These are phyloP conservation scores for Brachylomia viminalis DNA, from an alignment of 2,888 invertebrate species.

Conservation along the genomic window DNA sequence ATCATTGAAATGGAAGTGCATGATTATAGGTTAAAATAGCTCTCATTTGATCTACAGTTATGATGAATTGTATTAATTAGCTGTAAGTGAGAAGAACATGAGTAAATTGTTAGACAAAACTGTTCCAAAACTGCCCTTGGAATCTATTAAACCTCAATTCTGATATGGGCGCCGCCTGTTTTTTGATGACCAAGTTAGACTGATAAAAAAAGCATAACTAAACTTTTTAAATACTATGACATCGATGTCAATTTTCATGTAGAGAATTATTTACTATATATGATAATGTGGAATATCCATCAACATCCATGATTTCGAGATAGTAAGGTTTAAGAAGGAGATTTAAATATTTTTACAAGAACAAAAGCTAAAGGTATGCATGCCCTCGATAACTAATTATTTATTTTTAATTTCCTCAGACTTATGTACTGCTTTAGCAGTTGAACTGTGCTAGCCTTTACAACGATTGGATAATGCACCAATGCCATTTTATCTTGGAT, in stretches of 20 bases:
- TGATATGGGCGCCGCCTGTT: constrained; percentile 82
- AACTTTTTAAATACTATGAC: constrained; percentile 71
- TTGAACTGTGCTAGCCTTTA: constrained; percentile 54
- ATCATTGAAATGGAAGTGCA: constrained; percentile 87
- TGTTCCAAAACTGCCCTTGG: constrained; percentile 79
- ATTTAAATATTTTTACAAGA: constrained; percentile 63
- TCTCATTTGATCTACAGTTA: constrained; percentile 83
- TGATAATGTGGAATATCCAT: constrained; percentile 59
- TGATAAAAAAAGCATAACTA: constrained; percentile 79
- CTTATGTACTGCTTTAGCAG: constrained; percentile 54
- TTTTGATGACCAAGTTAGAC: constrained; percentile 83
- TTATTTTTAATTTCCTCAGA: constrained; percentile 56
- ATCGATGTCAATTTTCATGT: constrained; percentile 77
- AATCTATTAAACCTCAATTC: constrained; percentile 74
- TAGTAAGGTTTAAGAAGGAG: constrained; percentile 73
- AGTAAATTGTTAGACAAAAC: constrained; percentile 72
- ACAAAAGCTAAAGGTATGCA: constrained; percentile 51
- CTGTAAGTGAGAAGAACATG: constrained; percentile 78
- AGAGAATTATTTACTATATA: constrained; percentile 73
- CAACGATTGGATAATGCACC: constrained; percentile 26
- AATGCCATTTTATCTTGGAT: constrained; percentile 39
- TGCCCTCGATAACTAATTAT: constrained; percentile 49
- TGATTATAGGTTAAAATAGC: constrained; percentile 85
- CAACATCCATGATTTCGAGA: constrained; percentile 66
- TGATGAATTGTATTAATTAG: constrained; percentile 83